Base-by-base conservation (phyloP, 2,113 vertebrate species). In the Chauna torquata region DNA sequence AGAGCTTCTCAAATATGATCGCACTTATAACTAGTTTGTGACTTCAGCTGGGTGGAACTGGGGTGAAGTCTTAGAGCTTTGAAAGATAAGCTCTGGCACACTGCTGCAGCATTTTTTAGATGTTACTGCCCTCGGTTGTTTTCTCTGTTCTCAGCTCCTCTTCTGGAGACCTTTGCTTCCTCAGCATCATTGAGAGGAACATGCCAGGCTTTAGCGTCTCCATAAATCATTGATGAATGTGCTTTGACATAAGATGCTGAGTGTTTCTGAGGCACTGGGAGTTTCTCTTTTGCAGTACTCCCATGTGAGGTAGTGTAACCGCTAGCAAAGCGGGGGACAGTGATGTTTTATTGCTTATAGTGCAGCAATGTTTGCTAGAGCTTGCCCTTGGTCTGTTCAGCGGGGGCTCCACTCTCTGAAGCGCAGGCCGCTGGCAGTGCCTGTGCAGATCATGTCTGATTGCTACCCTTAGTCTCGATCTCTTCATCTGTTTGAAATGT, bases 31-130 rank as follows among this genome's bases (percentile, higher is more conserved):
- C 0, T 3, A 25, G 6, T 76, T 89, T 85, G 86, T 94, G 91
- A 91, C 92, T 96, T 96, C 89, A 94, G 49, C 89, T 91, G 97
- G 84, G 88, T 95, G 94, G 91, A 94, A 91, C 92, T 75, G 89
- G 90, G 75, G 50, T 91, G 92, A 95, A 96, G 68, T 72, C 92
- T 68, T 58, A 42, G 42, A 34, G 54, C 68, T 92, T 27, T 86
- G 87, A 36, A 82, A 94, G 89, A 90, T 87, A 90, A 96, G 74
- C 87, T 95, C 54, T 91, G 94, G 86, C 89, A 95, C 8, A 0
- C 18, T 36, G 69, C 91, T 87, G 90, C 82, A 85, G 93, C 93
- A 54, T 91, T 93, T 96, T 93, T 94, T 34, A 90, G 49, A 82
- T 8, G 27, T 93, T 91, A 82, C 93, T 97, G 70, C 66, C 58